These are phyloP conservation scores for Thymelicus sylvestris DNA, from an alignment of 2,888 invertebrate species.

Conservation along the genomic window DNA sequence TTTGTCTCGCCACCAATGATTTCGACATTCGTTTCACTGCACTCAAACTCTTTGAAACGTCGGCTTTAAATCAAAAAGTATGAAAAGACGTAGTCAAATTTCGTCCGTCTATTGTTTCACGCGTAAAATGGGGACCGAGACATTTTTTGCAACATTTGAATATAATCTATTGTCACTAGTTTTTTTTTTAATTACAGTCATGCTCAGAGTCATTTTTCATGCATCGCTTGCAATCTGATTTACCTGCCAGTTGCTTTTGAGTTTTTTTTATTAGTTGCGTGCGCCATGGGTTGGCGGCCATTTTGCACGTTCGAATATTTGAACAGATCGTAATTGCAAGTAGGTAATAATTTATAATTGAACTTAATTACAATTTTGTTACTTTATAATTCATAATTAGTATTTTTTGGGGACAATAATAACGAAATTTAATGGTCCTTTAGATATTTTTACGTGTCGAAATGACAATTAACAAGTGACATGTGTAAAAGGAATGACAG, in stretches of 20 bases:
- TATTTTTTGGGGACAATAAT: slow-evolving; percentile 43
- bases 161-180: slow-evolving; percentile 70
- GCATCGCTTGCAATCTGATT: slow-evolving; percentile 82
- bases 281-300: slow-evolving; percentile 48
- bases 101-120: slow-evolving; percentile 72
- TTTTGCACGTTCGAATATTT: slow-evolving; percentile 45
- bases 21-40: slow-evolving; percentile 62
- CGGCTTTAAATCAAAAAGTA: slow-evolving; percentile 75
- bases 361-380: slow-evolving; percentile 47
- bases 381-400: too few relatives aligned
- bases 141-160: slow-evolving; percentile 72
- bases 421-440: slow-evolving; percentile 34
- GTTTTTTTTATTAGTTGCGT: slow-evolving; percentile 55
- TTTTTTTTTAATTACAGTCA: slow-evolving; percentile 78
- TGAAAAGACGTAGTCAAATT: slow-evolving; percentile 77
- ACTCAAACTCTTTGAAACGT: slow-evolving; percentile 62
- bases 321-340: slow-evolving; percentile 25
- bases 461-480: too few relatives aligned
- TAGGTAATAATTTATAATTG: slow-evolving; percentile 18
- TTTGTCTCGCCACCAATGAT: slow-evolving; percentile 58
- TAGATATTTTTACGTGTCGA: too few relatives aligned
- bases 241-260: slow-evolving; percentile 69
- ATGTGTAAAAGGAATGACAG: too few relatives aligned
- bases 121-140: slow-evolving; percentile 59
- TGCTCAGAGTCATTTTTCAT: slow-evolving; percentile 80